phyloP scores from a whole-genome alignment of 2,797 vertebrate species.

The Amniataba percoides region DNA sequence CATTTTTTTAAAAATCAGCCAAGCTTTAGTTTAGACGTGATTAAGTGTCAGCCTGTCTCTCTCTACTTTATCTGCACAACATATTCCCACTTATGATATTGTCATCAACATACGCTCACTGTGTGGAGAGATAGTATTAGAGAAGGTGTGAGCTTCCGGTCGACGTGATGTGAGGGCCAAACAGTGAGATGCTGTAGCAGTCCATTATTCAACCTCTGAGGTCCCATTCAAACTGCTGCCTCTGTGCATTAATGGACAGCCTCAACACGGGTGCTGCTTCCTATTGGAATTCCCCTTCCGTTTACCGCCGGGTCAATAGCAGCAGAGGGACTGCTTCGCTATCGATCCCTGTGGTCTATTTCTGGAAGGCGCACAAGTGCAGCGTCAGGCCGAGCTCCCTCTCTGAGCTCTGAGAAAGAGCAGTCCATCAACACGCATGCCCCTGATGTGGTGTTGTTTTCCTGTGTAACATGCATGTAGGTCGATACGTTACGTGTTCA shows the following conservation, averaged over 20 bases:
- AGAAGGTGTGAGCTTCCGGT: conserved; percentile 55
- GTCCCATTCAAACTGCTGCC: conserved; percentile 67
- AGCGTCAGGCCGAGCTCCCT: conserved; percentile 48
- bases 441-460: conserved; percentile 24
- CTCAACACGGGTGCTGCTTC: conserved; percentile 57
- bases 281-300: conserved; percentile 81
- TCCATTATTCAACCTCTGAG: conserved; percentile 74
- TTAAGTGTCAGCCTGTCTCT: conserved; percentile 39
- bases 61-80: conserved; percentile 47
- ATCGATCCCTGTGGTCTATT: conserved; percentile 75
- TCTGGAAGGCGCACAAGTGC: conserved; percentile 65
- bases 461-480: conserved; percentile 12
- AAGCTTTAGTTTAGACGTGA: conserved; percentile 26
- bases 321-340: conserved; percentile 56
- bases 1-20: conserved; percentile 52
- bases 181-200: conserved; percentile 58
- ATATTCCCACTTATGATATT: conserved; percentile 36
- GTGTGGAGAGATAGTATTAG: conserved; percentile 48
- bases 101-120: conserved; percentile 53
- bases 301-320: conserved; percentile 67
- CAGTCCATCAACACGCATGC: conserved; percentile 35
- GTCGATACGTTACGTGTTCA: neutral
- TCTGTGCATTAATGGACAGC: conserved; percentile 65
- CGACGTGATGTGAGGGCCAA: conserved; percentile 62
- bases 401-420: conserved; percentile 22